Conservation (phyloP, 1,140 invertebrate species). For the Hyphantria cunea region DNA sequence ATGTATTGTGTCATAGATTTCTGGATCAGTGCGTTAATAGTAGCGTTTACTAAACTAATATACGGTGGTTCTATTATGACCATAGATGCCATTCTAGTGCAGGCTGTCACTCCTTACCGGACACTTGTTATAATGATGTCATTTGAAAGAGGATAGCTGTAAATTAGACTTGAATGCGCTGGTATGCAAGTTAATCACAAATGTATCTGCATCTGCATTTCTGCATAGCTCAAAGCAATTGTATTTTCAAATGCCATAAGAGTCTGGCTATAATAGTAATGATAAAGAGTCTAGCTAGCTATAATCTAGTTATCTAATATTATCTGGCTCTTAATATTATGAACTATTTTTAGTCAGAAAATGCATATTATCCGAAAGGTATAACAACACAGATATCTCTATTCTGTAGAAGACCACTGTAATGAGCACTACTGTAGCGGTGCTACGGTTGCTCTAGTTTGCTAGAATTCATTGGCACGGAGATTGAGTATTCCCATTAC, state of each 20-base stretch:
- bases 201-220: conserved; percentile 10
- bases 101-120: conserved; percentile 25
- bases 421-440: too few species aligned
- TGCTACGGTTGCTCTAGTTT: too few species aligned
- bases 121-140: conserved; percentile 48
- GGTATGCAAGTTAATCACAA: conserved; percentile 22
- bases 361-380: too few species aligned
- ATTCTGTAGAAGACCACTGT: too few species aligned
- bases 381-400: too few species aligned
- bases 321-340: too few species aligned
- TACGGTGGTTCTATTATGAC: conserved; percentile 48
- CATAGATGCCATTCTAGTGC: conserved; percentile 25
- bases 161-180: conserved; percentile 53
- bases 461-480: too few species aligned
- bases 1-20: conserved; percentile 15
- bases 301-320: too few species aligned
- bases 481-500: too few species aligned
- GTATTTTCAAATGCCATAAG: conserved; percentile 13
- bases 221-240: conserved; percentile 4
- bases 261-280: too few species aligned
- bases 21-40: conserved; percentile 17
- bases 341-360: too few species aligned
- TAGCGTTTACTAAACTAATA: conserved; percentile 17
- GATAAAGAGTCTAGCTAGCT: too few species aligned
- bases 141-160: conserved; percentile 60